Conservation (phyloP, 2,113 vertebrate genomes). For the Elaphurus davidianus region DNA sequence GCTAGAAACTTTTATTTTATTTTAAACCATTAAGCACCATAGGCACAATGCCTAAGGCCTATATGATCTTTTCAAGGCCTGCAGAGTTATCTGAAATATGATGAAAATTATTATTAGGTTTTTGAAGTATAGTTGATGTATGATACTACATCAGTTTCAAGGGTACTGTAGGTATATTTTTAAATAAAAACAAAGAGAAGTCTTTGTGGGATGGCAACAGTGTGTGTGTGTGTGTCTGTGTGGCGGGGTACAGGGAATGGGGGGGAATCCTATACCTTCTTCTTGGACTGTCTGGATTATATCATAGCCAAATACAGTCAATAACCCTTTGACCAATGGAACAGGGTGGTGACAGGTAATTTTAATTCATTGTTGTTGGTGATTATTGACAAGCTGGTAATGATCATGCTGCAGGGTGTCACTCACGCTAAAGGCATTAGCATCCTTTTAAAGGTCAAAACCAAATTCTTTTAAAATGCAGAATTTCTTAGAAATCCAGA, state of each 20-base stretch:
- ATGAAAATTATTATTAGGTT: background rate
- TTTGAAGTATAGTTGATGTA: background rate
- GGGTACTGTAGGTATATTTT: background rate
- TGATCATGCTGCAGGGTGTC: conserved; percentile 84
- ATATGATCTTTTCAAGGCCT: background rate
- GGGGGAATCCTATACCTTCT: background rate
- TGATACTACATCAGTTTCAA: background rate
- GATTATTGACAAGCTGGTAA: conserved; percentile 89
- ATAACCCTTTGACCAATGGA: conserved; percentile 88
- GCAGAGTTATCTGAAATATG: background rate
- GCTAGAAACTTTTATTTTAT: background rate
- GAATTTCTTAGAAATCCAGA: conserved; percentile 59
- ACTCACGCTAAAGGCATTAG: conserved; percentile 84
- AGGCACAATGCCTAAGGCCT: background rate
- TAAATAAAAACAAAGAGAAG: conserved; percentile 27
- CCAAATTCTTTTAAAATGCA: conserved; percentile 64
- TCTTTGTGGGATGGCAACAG: background rate
- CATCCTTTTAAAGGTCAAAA: conserved; percentile 93
- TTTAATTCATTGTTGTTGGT: conserved; percentile 86
- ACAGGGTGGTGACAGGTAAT: conserved; percentile 87
- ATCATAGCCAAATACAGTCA: conserved; percentile 80
- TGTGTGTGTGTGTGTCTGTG: background rate
- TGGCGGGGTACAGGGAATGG: background rate
- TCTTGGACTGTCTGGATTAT: conserved; percentile 75
- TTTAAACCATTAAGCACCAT: background rate